Percentiles rank a stretch among this genome's conserved stretches.
These are phyloP conservation scores for Grantiella picta DNA, from an alignment of 2,113 vertebrate genomes.

Conservation along the genomic window DNA sequence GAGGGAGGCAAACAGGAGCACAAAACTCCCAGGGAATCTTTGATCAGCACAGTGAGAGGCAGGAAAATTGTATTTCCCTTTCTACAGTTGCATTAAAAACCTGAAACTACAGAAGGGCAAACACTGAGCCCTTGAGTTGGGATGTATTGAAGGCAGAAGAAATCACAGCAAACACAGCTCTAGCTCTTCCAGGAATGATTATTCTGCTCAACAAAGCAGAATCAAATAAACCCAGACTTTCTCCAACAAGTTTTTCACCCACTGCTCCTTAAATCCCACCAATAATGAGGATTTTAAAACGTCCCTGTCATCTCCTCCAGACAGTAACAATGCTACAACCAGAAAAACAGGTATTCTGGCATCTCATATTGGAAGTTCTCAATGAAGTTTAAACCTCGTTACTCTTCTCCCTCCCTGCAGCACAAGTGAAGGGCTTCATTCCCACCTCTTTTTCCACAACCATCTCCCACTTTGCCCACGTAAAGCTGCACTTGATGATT, in stretches of 20 bases:
- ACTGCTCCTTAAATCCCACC: neutral
- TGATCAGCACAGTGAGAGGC: neutral
- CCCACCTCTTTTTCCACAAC: neutral
- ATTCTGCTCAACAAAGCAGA: neutral
- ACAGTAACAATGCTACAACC: neutral
- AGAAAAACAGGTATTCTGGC: fast-evolving
- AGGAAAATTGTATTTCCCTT: neutral
- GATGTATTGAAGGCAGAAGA: neutral
- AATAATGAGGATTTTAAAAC: neutral
- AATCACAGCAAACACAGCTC: neutral
- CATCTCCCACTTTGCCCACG: fast-evolving
- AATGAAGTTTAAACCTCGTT: neutral
- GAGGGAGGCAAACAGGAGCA: neutral
- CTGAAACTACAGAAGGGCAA: neutral
- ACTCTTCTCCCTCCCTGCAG: neutral
- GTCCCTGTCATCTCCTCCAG: fast-evolving
- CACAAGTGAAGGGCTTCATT: fast-evolving
- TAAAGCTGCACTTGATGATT: neutral
- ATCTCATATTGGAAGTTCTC: fast-evolving
- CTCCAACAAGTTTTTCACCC: neutral
- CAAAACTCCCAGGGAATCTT: neutral
- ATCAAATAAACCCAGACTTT: neutral
- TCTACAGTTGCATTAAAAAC: no score
- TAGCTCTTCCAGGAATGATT: neutral
- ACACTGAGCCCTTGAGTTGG: neutral